Evolutionary conservation across 2,888 invertebrate species (phyloP), one percentile per base, ranked within the genome.

Genomic region (Ochropleura plecta): DNA sequence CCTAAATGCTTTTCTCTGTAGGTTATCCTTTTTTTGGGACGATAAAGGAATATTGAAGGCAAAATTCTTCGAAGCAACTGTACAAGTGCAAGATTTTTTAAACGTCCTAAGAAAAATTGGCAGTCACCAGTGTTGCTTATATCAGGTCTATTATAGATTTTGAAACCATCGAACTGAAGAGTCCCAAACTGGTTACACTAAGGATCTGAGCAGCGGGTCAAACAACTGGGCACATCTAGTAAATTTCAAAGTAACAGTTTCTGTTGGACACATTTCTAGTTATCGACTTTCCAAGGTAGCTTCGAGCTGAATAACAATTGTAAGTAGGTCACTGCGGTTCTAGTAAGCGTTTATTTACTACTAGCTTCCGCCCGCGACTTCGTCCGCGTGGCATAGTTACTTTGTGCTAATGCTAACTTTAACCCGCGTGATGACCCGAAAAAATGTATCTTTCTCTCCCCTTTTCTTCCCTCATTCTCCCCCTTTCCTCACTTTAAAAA

Each of bases 261-360:
- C 55, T 60, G 42, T 62, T 70, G 49, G 10, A 1, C 49, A 67
- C 60, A 64, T 67, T 59, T 71, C 60, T 66, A 70, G 63, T 63
- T 67, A 76, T 72, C 69, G 69, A 51, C 66, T 72, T 72, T 67
- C 51, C 81, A 60, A 67, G 72, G 72, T 81, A 70, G 53, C 80
- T 53, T 65, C 14, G 69, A 79, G 46, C 66, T 53, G 55, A 59
- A 76, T 70, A 84, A 73, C 82, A 82, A 81, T 81, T 84, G 82
- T 49, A 60, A 81, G 72, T 84, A 72, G 85, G 82, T 82, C 82
- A 84, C 76, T 70, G 82, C 70, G 76, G 69, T 60, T 70, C 44
- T 44, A 55, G 84, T 71, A 81, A 81, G 18, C 71, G 62, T 20
- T 81, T 75, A 69, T 80, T 71, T 69, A 72, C 30, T 55, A 49